phyloP scores from a whole-genome alignment of 2,797 vertebrate genomes.

The Artibeus jamaicensis region DNA sequence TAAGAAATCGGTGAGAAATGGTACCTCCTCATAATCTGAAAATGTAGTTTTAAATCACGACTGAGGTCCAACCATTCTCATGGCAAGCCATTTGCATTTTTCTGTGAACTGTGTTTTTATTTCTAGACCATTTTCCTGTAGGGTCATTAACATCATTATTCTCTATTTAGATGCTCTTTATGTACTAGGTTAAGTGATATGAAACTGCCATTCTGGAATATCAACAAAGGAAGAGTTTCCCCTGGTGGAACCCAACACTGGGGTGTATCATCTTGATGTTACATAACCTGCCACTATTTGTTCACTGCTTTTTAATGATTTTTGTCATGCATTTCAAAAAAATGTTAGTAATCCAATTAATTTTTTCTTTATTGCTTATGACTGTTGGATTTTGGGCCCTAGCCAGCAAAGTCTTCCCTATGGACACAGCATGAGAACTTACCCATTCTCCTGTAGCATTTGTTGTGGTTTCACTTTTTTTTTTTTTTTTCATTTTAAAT shows the following conservation, averaged over 20 bases:
- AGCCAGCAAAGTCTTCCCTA: neutral
- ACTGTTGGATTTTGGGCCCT: neutral
- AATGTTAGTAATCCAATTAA: neutral
- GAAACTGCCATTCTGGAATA: neutral
- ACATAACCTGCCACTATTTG: neutral
- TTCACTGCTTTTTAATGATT: neutral
- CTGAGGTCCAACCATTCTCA: neutral
- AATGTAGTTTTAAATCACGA: neutral
- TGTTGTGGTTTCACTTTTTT: neutral
- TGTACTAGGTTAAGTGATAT: neutral
- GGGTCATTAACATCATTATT: neutral
- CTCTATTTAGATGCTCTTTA: neutral
- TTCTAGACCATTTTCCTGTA: neutral
- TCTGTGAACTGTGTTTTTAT: neutral
- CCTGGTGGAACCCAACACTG: neutral
- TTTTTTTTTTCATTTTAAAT: neutral
- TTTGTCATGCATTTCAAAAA: neutral
- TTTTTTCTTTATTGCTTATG: neutral
- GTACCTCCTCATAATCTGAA: neutral
- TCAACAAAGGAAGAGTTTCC: neutral
- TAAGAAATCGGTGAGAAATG: neutral
- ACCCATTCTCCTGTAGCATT: neutral
- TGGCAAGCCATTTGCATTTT: neutral
- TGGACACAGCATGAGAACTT: neutral
- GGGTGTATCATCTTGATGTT: neutral